Conservation (phyloP, 2,113 vertebrate species). For the Megaceryle maxima region DNA sequence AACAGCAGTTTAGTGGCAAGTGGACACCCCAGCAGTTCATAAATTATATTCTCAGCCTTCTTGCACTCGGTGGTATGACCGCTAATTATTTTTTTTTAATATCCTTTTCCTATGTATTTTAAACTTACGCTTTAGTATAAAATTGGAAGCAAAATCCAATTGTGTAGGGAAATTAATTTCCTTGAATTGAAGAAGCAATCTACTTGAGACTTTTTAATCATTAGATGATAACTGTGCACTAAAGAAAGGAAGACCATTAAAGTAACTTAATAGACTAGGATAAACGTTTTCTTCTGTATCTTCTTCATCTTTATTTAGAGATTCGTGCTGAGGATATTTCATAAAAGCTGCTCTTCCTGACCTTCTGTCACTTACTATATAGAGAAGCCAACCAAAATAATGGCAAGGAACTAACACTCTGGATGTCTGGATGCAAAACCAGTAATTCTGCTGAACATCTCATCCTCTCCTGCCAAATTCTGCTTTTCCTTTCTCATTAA, state of each 20-base stretch:
- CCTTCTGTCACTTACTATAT: slow-evolving; percentile 34
- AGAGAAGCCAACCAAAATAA: slow-evolving; percentile 21
- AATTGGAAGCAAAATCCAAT: slow-evolving; percentile 60
- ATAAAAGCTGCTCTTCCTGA: slow-evolving; percentile 29
- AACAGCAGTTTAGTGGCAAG: neutral
- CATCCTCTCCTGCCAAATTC: slow-evolving; percentile 17
- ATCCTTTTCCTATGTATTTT: slow-evolving; percentile 26
- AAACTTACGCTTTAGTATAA: slow-evolving; percentile 7
- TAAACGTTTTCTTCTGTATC: slow-evolving; percentile 25
- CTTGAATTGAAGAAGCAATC: slow-evolving; percentile 55
- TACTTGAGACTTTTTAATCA: slow-evolving; percentile 63
- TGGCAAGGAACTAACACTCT: neutral
- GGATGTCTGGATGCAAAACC: neutral
- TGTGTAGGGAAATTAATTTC: slow-evolving; percentile 54
- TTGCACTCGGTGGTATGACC: neutral
- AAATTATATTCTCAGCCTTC: neutral
- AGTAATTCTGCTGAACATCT: neutral
- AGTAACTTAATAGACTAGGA: slow-evolving; percentile 60
- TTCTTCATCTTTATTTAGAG: slow-evolving; percentile 59
- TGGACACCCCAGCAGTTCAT: neutral
- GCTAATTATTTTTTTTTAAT: slow-evolving; percentile 40
- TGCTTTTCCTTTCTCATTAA: slow-evolving; percentile 15
- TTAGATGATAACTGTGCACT: slow-evolving; percentile 25
- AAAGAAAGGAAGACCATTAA: slow-evolving; percentile 54
- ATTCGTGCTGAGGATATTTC: slow-evolving; percentile 39